Evolutionary conservation across 2,113 vertebrate genomes (phyloP), one percentile per base, ranked within the genome.

Genomic region (Chaenogobius annularis): DNA sequence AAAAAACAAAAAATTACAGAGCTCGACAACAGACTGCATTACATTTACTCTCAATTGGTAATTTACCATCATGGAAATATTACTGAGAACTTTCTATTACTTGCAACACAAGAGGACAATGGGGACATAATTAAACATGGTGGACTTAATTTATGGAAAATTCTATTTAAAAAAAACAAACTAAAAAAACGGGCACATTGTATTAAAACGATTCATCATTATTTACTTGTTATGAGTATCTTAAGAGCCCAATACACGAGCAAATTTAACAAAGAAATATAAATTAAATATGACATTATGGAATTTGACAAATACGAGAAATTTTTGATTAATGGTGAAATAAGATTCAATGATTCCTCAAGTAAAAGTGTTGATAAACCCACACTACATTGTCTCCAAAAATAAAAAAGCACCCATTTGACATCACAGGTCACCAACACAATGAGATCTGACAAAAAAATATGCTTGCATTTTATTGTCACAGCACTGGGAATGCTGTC

Each of bases 401-500:
- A 55, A 13, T 8, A 46, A 69, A 59, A 46, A 69, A 59, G 44
- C 37, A 67, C 26, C 20, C 77, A 40, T 72, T 40, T 58, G 74
- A 69, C 26, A 37, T 23, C 20, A 72, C 50, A 54, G 47, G 35
- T 48, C 31, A 35, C 40, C 47, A 17, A 64, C 37, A 31, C 40
- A 23, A 56, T 31, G 23, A 65, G 44, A 37, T 65, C 26, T 8
- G 48, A 66, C 55, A 43, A 81, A 46, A 66, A 74, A 72, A 66
- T 26, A 47, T 23, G 0, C 4, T 59, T 65, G 61, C 66, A 31
- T 77, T 54, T 47, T 23, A 75, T 62, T 9, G 9, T 52, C 40
- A 61, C 68, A 73, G 56, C 70, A 72, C 72, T 52, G 67, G 81
- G 81, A 88, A 88, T 83, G 77, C 83, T 79, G 88, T 37, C 47